Conservation (phyloP, 2,113 vertebrate species). For the Grantiella picta region DNA sequence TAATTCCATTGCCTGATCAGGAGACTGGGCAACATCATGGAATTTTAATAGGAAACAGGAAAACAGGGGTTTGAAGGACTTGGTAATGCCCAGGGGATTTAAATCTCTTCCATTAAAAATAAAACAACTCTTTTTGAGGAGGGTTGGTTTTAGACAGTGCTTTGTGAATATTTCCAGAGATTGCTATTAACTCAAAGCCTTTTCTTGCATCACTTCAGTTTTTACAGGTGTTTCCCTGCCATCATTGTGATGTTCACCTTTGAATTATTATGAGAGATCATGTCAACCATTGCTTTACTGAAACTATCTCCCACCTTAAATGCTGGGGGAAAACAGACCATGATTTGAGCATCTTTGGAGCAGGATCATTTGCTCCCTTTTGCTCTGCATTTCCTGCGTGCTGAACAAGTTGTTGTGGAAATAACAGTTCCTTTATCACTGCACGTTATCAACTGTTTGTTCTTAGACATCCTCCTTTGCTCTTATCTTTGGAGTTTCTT, state of each 20-base stretch:
- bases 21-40: accelerated
- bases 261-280: background rate
- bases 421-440: constrained; percentile 42
- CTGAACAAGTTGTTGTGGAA: background rate
- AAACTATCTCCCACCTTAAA: background rate
- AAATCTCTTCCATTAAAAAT: background rate
- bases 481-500: constrained; percentile 64
- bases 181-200: background rate
- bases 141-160: background rate
- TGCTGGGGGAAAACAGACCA: accelerated
- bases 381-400: background rate
- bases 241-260: background rate
- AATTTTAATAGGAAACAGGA: background rate
- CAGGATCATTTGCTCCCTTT: background rate
- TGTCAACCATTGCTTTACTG: background rate
- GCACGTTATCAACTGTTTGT: constrained; percentile 24
- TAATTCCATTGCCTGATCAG: background rate
- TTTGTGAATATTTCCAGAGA: background rate
- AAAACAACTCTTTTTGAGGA: background rate
- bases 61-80: background rate
- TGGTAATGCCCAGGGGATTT: background rate
- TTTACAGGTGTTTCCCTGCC: background rate
- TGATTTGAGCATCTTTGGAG: background rate
- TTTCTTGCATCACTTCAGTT: background rate
- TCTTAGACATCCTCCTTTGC: background rate